Conservation (phyloP, 30 jellyfish, hydroid and myxozoan genomes). For the Aurelia sp. region DNA sequence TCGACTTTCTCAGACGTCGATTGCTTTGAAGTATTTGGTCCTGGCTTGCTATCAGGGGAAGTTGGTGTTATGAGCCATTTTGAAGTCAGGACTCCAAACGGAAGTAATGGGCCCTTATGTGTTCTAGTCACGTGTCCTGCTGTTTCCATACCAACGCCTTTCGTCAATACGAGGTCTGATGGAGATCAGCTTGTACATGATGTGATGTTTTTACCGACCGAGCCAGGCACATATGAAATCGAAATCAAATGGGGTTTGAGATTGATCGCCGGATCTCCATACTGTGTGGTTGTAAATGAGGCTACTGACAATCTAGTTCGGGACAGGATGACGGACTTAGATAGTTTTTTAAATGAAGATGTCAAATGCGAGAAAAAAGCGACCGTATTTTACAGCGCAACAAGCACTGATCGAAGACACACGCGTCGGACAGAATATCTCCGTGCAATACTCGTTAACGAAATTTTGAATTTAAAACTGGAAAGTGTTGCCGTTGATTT, state of each 20-base stretch:
- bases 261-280: slow-evolving; percentile 82
- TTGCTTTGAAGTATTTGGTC: slow-evolving; percentile 63
- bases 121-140: slow-evolving; percentile 98
- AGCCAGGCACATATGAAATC: slow-evolving; percentile 93
- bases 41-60: slow-evolving; percentile 86
- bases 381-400: slow-evolving; percentile 80
- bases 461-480: slow-evolving; percentile 40
- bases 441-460: slow-evolving; percentile 39
- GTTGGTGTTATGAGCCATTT: slow-evolving; percentile 88
- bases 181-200: slow-evolving; percentile 78
- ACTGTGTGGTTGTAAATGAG: slow-evolving; percentile 66
- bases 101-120: slow-evolving; percentile 85
- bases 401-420: slow-evolving; percentile 56
- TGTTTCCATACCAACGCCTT: slow-evolving; percentile 95
- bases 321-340: slow-evolving; percentile 5
- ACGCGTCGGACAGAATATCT: slow-evolving; percentile 52
- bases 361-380: slow-evolving; percentile 38
- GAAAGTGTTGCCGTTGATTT: slow-evolving; percentile 72
- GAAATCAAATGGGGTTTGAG: slow-evolving; percentile 87
- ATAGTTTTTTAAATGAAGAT: slow-evolving; percentile 28
- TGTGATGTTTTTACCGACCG: slow-evolving; percentile 92
- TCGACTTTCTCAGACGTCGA: slow-evolving; percentile 40
- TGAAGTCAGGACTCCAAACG: slow-evolving; percentile 79
- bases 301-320: background rate
- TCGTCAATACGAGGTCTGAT: slow-evolving; percentile 68